Base-by-base conservation (phyloP, 2,888 invertebrate species). In the Cheilosia urbana region DNA sequence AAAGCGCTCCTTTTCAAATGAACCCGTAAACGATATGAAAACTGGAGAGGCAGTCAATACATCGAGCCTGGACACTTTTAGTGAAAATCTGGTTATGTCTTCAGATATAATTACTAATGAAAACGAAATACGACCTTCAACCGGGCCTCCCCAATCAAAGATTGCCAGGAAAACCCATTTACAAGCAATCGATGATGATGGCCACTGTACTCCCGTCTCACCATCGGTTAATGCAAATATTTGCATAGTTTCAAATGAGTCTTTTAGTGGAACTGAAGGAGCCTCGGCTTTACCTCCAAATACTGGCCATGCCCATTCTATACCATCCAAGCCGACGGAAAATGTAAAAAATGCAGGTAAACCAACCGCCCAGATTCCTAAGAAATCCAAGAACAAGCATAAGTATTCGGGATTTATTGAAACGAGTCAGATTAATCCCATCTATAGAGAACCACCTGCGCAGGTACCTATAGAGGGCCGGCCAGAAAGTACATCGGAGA, bases 341-440 rank as follows among this genome's bases (percentile, higher is more conserved):
- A 49, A 30, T 27, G 11, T 19, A 15, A 37, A 34, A 11, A 37
- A 17, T 5, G 0, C 19, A 1, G 37, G 1, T 51, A 24, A 73
- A 11, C 62, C 60, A 55, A 17, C n/a, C 2, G 7, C 27, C 19
- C 30, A 21, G 24, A 13, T n/a, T 40, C 13, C 40, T 7, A 51
- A 42, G 37, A 60, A 11, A 55, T 0, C 30, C 66, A 34, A 34
- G 85, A 83, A 4, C 17, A 55, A 9, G 2, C 1, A 5, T 0
- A 87, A 79, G 71, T 87, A 88, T 4, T 76, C 87, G 0, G 89
- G 89, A 17, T 90, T 91, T 47, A 57, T 90, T 0, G 88, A 89
- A 62, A 90, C 90, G 34, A 88, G 90, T 1, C 89, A 89, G 58
- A 75, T 60, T 21, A 57, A 2, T 1, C 19, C 53, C n/a, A 57